Conservation (phyloP, 2,113 vertebrate species). For the Chaenocephalus aceratus region DNA sequence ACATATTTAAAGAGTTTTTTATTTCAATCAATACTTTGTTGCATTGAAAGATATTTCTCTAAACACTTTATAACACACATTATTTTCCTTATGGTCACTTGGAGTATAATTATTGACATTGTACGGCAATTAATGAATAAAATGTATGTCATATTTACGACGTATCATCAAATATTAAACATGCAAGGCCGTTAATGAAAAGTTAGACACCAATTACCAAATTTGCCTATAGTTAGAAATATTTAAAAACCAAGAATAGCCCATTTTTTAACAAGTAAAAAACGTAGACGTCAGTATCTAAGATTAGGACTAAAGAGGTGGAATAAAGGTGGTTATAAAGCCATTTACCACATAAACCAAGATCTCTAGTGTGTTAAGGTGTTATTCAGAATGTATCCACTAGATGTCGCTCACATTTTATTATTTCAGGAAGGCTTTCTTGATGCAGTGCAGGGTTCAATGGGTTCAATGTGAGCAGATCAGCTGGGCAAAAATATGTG, state of each 20-base stretch:
- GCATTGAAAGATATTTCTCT: no score
- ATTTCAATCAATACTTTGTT: no score
- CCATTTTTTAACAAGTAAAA: no score
- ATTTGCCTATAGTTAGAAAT: no score
- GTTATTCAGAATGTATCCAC: neutral
- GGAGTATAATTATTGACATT: neutral
- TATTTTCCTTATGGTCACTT: neutral
- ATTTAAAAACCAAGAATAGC: no score
- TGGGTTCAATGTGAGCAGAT: no score
- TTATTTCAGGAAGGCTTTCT: neutral
- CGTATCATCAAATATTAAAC: neutral
- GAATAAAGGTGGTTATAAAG: no score
- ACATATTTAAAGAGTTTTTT: no score
- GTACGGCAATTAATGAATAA: neutral
- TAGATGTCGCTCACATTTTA: conserved; percentile 44
- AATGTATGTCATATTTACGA: neutral
- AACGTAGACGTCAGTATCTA: no score
- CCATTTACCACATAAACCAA: no score
- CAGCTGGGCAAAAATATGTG: neutral
- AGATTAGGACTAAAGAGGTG: no score
- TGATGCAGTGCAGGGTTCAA: neutral
- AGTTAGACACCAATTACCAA: neutral
- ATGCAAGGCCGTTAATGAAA: neutral
- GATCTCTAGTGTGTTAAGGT: neutral
- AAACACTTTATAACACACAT: neutral